Base-by-base conservation (phyloP, 2,888 invertebrate species). In the Brachyopa scutellaris region DNA sequence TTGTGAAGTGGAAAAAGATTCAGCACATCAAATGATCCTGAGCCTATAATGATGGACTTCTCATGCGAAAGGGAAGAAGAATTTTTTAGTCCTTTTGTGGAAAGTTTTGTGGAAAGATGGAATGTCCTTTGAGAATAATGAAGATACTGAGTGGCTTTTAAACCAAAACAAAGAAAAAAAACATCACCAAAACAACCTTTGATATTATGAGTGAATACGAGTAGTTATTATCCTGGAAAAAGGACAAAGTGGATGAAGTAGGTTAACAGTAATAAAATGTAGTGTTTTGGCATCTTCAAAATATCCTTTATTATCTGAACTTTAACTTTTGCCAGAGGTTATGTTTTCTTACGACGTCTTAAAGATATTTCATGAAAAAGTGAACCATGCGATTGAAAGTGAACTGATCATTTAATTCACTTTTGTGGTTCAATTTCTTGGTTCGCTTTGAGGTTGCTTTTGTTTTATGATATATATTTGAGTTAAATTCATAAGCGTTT, bases 1-100 rank as follows among this genome's bases (percentile, higher is more conserved):
- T 3, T 13, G 6, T 6, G 13, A 47, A 7, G 13, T 19, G 17
- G 42, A 3, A 17, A 19, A 36, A 36, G 26, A 36, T 8, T 40
- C 40, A 23, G 29, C 15, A 57, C 67, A 53, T 61, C 38, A 67
- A 79, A 79, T 67, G 66, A 74, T 53, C 19, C 47, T 23, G 29
- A 67, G 59, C n/a, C n/a, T 33, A 61, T 70, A 80, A 80, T 80
- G 80, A 70, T 26, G 67, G 62, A 76, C 69, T 69, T 69, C 55
- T 57, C 67, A 59, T 70, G 62, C 38, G 62, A 51, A 45, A 57
- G 42, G 31, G 49, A 57, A n/a, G 21, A 26, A 26, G 6, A 26
- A 26, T 21, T 40, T 36, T 21, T 47, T 40, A 36, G 23, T 42
- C 5, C 36, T 42, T 29, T 61, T 49, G 29, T 6, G 55, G 6